A percentile compares a stretch with the other conserved stretches of the same genome.
phyloP scores from a whole-genome alignment of 2,113 vertebrate genomes.

The Cyanoramphus novaezelandiae region DNA sequence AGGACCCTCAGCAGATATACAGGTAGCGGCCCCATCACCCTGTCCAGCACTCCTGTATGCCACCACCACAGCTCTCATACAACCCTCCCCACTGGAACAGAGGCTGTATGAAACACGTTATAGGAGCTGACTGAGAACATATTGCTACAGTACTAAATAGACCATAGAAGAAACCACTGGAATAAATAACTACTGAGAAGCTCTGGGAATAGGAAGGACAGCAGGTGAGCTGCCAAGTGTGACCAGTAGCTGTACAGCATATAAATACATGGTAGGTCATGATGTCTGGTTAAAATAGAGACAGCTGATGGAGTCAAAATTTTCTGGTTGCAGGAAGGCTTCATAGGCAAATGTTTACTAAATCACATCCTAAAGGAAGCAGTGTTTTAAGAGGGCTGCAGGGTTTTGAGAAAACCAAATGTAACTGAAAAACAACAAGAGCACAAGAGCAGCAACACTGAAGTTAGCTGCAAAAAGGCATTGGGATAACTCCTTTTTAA shows the following conservation, averaged over 20 bases:
- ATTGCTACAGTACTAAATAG: background rate
- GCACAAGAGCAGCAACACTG: background rate
- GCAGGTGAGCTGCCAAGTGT: background rate
- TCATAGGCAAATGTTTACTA: background rate
- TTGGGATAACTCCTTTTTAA: background rate
- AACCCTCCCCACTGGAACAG: background rate
- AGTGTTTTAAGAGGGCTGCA: background rate
- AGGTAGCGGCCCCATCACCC: background rate
- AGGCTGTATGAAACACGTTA: background rate
- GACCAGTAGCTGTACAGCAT: background rate
- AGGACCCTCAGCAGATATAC: rapidly evolving
- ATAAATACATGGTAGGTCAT: background rate
- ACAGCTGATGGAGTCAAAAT: background rate
- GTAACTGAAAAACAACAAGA: background rate
- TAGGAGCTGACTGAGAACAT: background rate
- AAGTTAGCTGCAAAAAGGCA: background rate
- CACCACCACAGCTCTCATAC: no score
- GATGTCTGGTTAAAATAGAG: background rate
- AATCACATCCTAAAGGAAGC: background rate
- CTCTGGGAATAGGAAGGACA: background rate
- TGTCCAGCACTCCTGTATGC: background rate
- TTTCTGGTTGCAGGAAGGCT: background rate
- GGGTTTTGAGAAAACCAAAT: background rate
- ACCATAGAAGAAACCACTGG: background rate
- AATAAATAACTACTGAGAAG: background rate